phyloP scores from a whole-genome alignment of 2,888 invertebrate genomes.

The Teleogryllus oceanicus region DNA sequence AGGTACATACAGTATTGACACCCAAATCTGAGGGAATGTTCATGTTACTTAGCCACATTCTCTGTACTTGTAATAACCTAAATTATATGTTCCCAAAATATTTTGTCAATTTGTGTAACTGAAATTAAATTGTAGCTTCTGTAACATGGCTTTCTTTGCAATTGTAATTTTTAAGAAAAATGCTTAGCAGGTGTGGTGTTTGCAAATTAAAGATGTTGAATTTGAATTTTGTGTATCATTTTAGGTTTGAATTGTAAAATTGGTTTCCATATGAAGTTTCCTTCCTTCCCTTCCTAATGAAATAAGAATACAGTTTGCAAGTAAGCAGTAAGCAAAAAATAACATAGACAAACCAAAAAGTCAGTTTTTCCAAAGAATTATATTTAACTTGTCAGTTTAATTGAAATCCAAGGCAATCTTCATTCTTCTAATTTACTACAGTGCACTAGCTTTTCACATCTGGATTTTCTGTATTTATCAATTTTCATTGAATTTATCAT shows the following conservation, averaged over 20 bases:
- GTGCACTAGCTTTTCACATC: too few relatives aligned
- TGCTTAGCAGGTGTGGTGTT: constrained; percentile 42
- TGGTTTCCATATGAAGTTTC: neutral
- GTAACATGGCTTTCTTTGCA: constrained; percentile 25
- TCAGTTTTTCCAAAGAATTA: too few relatives aligned
- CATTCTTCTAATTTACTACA: too few relatives aligned
- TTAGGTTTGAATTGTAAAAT: neutral
- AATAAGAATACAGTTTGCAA: too few relatives aligned
- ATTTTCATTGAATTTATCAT: too few relatives aligned
- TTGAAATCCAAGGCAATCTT: too few relatives aligned
- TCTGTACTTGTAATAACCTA: neutral
- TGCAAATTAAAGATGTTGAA: constrained; percentile 33
- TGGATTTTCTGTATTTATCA: too few relatives aligned
- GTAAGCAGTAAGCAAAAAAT: too few relatives aligned
- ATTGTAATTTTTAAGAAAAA: constrained; percentile 44
- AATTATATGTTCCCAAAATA: constrained; percentile 7
- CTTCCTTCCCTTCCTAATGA: neutral
- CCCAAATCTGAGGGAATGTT: neutral
- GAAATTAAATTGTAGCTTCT: constrained; percentile 10
- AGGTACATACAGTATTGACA: neutral
- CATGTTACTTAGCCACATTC: neutral
- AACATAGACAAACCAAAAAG: too few relatives aligned
- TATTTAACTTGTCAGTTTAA: too few relatives aligned
- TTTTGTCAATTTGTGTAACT: constrained; percentile 24
- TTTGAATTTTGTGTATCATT: constrained; percentile 23